These are phyloP conservation scores for Diaprepes abbreviatus DNA, from an alignment of 2,888 invertebrate genomes.

Conservation along the genomic window DNA sequence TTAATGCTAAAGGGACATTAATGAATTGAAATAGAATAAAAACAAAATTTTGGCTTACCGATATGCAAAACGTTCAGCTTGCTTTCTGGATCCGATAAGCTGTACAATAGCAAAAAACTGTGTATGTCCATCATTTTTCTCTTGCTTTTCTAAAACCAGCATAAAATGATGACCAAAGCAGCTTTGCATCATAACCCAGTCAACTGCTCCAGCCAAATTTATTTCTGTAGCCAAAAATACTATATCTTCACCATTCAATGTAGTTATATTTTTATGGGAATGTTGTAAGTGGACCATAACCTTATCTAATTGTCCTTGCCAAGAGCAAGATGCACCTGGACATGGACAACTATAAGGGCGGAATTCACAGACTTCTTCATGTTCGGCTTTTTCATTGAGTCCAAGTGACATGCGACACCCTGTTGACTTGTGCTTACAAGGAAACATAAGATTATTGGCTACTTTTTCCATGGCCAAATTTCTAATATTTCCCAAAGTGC, in stretches of 20 bases:
- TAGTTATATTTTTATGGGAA: conserved; percentile 98
- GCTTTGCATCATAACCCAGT: conserved; percentile 99
- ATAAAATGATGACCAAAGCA: conserved; percentile 99
- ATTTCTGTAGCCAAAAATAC: conserved; percentile 99
- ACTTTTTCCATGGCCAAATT: conserved; percentile 98
- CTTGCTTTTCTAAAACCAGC: conserved; percentile 98
- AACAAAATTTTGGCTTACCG: too few species aligned
- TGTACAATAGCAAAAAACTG: conserved; percentile 99
- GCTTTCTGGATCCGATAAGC: conserved; percentile 97
- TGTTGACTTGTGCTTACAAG: conserved; percentile 97
- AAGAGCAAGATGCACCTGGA: conserved; percentile 99
- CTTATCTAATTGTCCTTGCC: conserved; percentile 98
- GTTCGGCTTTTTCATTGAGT: conserved; percentile 98
- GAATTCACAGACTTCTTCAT: conserved; percentile 98
- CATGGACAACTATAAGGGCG: conserved; percentile 99
- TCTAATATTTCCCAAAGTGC: conserved; percentile 95
- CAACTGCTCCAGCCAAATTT: conserved; percentile 98
- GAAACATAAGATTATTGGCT: conserved; percentile 97
- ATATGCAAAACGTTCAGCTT: conserved; percentile 99
- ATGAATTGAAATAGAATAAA: too few species aligned
- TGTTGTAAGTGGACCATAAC: conserved; percentile 99
- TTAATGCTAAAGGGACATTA: too few species aligned
- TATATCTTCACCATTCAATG: conserved; percentile 98
- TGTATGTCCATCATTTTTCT: conserved; percentile 96
- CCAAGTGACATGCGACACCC: conserved; percentile 94